Evolutionary conservation across 2,797 vertebrate genomes (phyloP).

Genomic region (Myripristis jacobus): DNA sequence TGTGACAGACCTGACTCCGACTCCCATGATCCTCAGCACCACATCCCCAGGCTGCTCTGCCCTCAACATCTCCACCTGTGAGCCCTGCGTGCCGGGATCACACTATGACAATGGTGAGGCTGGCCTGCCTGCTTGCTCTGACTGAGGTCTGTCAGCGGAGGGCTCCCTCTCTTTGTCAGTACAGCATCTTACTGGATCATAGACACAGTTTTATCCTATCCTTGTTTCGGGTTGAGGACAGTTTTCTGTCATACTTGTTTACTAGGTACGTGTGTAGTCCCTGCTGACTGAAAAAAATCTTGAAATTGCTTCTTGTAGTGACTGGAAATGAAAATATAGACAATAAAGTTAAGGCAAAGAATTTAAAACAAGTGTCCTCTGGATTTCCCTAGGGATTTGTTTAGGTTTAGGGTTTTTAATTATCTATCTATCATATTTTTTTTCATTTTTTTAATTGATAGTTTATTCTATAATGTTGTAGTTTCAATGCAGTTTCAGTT

Average conservation of each 20-base stretch:
- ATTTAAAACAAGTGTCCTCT: background rate
- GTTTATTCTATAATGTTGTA: too few species aligned
- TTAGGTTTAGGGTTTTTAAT: too few species aligned
- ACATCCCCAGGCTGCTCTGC: conserved; percentile 79
- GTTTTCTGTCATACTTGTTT: background rate
- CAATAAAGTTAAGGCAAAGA: background rate
- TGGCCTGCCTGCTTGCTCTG: background rate
- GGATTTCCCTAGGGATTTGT: conserved; percentile 59
- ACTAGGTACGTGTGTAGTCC: background rate
- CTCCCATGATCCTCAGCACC: conserved; percentile 76
- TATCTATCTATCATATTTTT: too few species aligned
- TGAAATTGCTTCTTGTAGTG: background rate
- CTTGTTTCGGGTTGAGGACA: background rate
- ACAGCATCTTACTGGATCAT: too few species aligned
- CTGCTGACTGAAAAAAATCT: background rate
- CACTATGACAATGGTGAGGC: conserved; percentile 83
- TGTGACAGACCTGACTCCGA: conserved; percentile 65
- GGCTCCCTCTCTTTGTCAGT: background rate
- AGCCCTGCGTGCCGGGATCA: conserved; percentile 84
- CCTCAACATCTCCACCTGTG: conserved; percentile 85
- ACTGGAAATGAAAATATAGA: background rate
- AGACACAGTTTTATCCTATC: too few species aligned
- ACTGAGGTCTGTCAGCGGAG: background rate
- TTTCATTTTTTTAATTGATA: too few species aligned
- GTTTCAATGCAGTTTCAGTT: too few species aligned